Conservation (phyloP, 2,888 invertebrate species). For the Luperina testacea region DNA sequence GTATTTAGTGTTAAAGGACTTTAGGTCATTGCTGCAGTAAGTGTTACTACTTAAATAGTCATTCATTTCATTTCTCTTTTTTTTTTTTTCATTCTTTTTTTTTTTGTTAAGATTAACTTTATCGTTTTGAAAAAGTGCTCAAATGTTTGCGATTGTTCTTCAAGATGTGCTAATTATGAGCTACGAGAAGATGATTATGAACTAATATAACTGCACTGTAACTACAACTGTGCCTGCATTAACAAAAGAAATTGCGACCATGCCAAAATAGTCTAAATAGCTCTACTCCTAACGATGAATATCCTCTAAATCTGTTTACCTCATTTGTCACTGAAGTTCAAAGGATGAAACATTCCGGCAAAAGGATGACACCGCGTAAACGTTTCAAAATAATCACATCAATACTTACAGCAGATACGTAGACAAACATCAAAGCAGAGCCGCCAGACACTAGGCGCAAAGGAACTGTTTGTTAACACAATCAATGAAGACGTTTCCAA, state of each 20-base stretch:
- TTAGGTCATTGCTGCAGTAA: not conserved
- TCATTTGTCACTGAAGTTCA: conserved; percentile 64
- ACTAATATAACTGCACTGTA: not conserved
- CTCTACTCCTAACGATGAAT: conserved; percentile 50
- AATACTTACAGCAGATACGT: conserved; percentile 69
- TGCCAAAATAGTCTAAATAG: conserved; percentile 39
- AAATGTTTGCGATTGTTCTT: not conserved
- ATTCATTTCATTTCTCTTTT: no score
- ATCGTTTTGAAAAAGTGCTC: rapidly evolving
- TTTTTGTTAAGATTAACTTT: not conserved
- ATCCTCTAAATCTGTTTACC: conserved; percentile 64
- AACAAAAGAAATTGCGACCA: conserved; percentile 50
- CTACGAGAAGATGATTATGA: not conserved
- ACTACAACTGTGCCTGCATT: not conserved
- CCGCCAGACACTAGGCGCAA: conserved; percentile 74
- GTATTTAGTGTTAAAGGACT: conserved; percentile 38
- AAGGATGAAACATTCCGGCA: conserved; percentile 62
- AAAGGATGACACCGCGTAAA: conserved; percentile 68
- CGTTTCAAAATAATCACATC: conserved; percentile 70
- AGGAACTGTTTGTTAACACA: conserved; percentile 84
- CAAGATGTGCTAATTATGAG: not conserved
- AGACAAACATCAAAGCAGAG: conserved; percentile 83
- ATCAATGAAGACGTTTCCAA: conserved; percentile 80
- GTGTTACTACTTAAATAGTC: not conserved
- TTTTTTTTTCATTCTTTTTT: no score